phyloP scores from a whole-genome alignment of 1,140 invertebrate species.

The Teleogryllus occipitalis region DNA sequence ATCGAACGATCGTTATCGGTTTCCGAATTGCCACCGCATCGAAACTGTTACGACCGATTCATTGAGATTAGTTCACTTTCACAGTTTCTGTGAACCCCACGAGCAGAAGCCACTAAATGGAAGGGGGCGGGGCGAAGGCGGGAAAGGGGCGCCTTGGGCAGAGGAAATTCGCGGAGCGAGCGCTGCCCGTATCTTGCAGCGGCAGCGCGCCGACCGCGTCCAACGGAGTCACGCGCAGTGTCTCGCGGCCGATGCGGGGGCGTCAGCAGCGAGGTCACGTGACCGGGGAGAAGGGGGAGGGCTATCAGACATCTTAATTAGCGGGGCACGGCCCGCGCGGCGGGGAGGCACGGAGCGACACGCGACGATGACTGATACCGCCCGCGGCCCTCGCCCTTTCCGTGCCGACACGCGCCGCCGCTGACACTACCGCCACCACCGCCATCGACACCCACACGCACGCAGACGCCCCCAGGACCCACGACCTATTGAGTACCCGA shows the following conservation, averaged over 20 bases:
- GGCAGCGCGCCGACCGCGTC: no score
- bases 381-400: no score
- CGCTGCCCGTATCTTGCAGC: not conserved
- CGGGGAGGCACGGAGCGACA: not conserved
- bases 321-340: not conserved
- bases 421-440: not conserved
- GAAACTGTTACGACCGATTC: not conserved
- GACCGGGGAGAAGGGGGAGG: not conserved
- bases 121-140: not conserved
- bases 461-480: not conserved
- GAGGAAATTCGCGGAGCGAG: no score
- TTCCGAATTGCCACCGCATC: not conserved
- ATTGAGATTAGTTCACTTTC: not conserved
- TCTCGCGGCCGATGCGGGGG: no score
- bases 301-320: conserved; percentile 1
- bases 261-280: not conserved
- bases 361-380: not conserved
- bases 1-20: no score
- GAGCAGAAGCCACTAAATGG: not conserved
- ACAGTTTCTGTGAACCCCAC: not conserved
- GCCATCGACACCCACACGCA: not conserved
- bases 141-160: no score
- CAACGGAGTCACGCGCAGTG: not conserved
- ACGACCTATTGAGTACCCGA: no score
- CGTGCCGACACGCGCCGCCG: not conserved